A percentile compares a stretch with the other conserved stretches of the same genome.
These are phyloP conservation scores for Chydorus sphaericus DNA, from an alignment of 2,888 invertebrate genomes.

Conservation along the genomic window DNA sequence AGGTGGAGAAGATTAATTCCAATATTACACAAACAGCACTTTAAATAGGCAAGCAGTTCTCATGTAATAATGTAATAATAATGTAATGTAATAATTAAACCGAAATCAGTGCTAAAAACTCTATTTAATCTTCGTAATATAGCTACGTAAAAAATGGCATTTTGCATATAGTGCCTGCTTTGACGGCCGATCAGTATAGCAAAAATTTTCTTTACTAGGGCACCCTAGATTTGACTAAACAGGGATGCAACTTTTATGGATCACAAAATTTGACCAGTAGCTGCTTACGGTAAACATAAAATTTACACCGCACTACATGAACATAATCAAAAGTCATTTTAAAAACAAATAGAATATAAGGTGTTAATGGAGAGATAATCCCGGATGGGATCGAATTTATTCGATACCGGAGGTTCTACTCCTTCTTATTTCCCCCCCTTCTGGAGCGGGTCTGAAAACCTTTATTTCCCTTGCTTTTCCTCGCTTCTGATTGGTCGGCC, in stretches of 20 bases:
- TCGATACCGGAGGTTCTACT: too few relatives aligned
- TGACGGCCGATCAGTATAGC: conserved; percentile 20
- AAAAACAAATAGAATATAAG: too few relatives aligned
- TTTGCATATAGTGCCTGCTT: conserved; percentile 27
- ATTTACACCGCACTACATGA: background rate
- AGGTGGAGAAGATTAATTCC: conserved; percentile 21
- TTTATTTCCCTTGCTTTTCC: too few relatives aligned
- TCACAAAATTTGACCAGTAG: conserved; percentile 17
- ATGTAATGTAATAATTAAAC: too few relatives aligned
- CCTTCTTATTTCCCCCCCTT: too few relatives aligned
- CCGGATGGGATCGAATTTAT: too few relatives aligned
- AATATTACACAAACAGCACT: conserved; percentile 21
- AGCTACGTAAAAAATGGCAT: conserved; percentile 27
- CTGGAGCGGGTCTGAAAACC: too few relatives aligned
- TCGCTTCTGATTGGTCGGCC: too few relatives aligned
- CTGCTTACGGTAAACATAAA: background rate
- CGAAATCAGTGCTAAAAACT: too few relatives aligned
- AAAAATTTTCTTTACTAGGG: conserved; percentile 22
- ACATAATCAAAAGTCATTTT: conserved; percentile 10
- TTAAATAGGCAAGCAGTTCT: conserved; percentile 18
- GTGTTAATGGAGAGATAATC: too few relatives aligned
- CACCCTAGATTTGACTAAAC: conserved; percentile 17
- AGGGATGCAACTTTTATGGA: conserved; percentile 21
- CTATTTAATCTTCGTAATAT: background rate
- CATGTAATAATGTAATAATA: background rate